phyloP scores from a whole-genome alignment of 2,113 vertebrate genomes.

The Myodes glareolus region DNA sequence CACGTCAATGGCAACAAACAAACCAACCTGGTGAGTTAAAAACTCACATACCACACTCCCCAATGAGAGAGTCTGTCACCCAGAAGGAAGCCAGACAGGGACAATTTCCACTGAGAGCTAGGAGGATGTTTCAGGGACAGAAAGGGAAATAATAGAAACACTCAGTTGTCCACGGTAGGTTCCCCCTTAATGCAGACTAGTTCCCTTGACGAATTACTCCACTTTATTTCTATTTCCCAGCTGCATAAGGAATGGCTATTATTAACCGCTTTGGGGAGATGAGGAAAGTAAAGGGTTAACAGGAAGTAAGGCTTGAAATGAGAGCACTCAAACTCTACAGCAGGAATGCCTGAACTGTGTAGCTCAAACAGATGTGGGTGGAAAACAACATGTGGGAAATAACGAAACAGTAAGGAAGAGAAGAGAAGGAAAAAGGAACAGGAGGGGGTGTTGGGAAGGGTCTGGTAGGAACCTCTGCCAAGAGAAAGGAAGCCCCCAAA shows the following conservation, averaged over 20 bases:
- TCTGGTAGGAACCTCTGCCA: constrained; percentile 57
- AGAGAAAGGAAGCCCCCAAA: background rate
- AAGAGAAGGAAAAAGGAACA: background rate
- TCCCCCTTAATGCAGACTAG: too few relatives aligned
- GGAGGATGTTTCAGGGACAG: background rate
- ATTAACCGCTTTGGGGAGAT: background rate
- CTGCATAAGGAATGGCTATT: background rate
- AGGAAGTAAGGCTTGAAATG: background rate
- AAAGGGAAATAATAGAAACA: background rate
- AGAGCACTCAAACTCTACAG: background rate
- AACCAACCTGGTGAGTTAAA: background rate
- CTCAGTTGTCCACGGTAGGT: background rate
- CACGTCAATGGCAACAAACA: constrained; percentile 36
- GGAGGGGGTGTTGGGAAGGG: background rate
- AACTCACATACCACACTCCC: background rate
- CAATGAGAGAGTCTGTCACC: background rate
- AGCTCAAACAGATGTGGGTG: background rate
- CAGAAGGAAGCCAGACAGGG: background rate
- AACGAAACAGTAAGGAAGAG: background rate
- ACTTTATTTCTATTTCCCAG: background rate
- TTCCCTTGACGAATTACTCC: background rate
- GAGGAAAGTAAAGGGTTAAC: background rate
- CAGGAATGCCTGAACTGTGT: background rate
- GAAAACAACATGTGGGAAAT: background rate
- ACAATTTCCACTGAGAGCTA: background rate